Evolutionary conservation across 1,140 invertebrate species (phyloP), one percentile per base, ranked within the genome.

Genomic region (Acyrthosiphon pisum): DNA sequence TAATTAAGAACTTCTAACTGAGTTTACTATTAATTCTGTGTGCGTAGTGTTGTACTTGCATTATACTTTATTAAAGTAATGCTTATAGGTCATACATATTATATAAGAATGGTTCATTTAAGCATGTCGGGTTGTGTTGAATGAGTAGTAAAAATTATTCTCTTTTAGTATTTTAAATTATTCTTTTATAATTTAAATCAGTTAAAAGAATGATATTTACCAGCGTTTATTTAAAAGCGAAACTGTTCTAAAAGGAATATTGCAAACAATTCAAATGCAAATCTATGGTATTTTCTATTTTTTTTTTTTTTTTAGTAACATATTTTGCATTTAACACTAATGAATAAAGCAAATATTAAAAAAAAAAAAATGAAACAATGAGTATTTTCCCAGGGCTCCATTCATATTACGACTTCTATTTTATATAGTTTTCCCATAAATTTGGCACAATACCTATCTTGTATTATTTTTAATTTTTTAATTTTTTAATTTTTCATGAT

Each of bases 161-260:
- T 56, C 3, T 90, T 60, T 89, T 41, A 41, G 20, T 26, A 23
- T 56, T 89, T 56, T 53, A 53, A 89, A 56, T 53, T 89, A 90
- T 90, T 90, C 88, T 90, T 90, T 90, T 90, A 90, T 90, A 60
- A 90, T 41, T 90, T 37, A 56, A 89, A 90, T 90, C 35, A 26
- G 50, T 60, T 41, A 41, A 60, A 90, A 90, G 30, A 56, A 41
- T 41, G 35, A 26, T 90, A 60, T 60, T 90, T 30, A 90, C 50
- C 37, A 56, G 60, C 50, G 9, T 37, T 90, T 89, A 56, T 53
- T 41, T 60, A 90, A 56, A 90, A 30, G 14, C 46, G 20, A 50
- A 53, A 88, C 48, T 41, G 50, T 30, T 23, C 35, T 60, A 41
- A 87, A 48, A 56, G 23, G 9, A 90, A 26, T 56, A 60, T 41